phyloP scores from a whole-genome alignment of 2,888 invertebrate species.

The Caenorhabditis uteleia region DNA sequence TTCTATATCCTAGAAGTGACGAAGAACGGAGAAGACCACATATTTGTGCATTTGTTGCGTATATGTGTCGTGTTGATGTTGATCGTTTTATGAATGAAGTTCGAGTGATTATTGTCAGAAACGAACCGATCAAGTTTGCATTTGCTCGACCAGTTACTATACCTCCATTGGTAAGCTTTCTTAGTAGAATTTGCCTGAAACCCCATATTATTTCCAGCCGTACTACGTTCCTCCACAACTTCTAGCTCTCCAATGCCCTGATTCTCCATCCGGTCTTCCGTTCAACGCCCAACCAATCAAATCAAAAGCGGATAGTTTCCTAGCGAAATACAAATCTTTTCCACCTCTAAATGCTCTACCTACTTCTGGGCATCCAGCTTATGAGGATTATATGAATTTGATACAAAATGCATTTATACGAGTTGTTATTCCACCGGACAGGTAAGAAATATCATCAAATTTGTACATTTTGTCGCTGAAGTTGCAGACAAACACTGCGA shows the following conservation, averaged over 20 bases:
- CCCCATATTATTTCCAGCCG: conserved; percentile 75
- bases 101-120: conserved; percentile 73
- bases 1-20: conserved; percentile 99
- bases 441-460: too few relatives aligned
- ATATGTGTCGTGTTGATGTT: conserved; percentile 78
- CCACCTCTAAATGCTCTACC: conserved; percentile 19
- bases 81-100: conserved; percentile 59
- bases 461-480: too few relatives aligned
- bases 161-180: conserved; percentile 48
- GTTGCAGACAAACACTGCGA: conserved; percentile 85
- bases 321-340: conserved; percentile 28
- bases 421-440: too few relatives aligned
- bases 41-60: conserved; percentile 98
- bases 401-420: too few relatives aligned
- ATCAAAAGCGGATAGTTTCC: conserved; percentile 28
- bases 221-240: conserved; percentile 93
- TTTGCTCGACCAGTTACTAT: conserved; percentile 95
- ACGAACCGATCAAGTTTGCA: conserved; percentile 88
- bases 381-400: conserved; percentile 24
- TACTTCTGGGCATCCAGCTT: conserved; percentile 17
- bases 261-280: conserved; percentile 90
- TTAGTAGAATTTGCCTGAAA: too few relatives aligned
- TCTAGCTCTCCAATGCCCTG: conserved; percentile 84
- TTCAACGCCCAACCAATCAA: conserved; percentile 91
- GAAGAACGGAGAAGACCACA: conserved; percentile 82